These are phyloP conservation scores for Aplochiton taeniatus DNA, from an alignment of 2,797 vertebrate species.

Conservation along the genomic window DNA sequence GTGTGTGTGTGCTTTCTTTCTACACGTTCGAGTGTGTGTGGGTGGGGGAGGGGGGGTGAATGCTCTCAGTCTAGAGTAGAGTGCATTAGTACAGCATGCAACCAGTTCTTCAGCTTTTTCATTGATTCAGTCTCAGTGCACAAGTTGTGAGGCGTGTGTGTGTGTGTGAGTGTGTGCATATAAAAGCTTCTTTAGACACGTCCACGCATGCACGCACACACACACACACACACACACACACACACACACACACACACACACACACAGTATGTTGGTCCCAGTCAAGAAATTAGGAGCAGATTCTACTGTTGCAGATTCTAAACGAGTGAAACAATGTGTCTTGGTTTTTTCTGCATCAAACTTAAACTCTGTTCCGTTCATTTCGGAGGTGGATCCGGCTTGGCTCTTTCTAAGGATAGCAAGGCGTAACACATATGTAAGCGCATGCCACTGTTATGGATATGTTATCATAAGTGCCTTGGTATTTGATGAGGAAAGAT, in stretches of 20 bases:
- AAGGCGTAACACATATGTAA: too few species aligned
- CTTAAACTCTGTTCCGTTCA: too few species aligned
- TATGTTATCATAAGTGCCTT: background rate
- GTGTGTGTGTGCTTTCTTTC: slow-evolving; percentile 29
- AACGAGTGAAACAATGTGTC: too few species aligned
- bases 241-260: background rate
- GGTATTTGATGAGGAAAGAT: too few species aligned
- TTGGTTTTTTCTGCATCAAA: too few species aligned
- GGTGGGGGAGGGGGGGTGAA: too few species aligned
- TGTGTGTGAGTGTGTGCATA: slow-evolving; percentile 26
- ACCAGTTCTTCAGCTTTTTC: slow-evolving; percentile 18
- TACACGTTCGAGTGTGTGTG: slow-evolving; percentile 23
- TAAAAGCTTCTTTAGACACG: slow-evolving; percentile 1
- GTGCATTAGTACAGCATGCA: slow-evolving; percentile 25
- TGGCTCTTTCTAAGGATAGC: too few species aligned
- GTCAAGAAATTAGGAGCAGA: too few species aligned
- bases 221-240: background rate
- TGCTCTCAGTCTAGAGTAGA: slow-evolving; percentile 14
- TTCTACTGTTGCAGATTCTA: too few species aligned
- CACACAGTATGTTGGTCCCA: slow-evolving; percentile 6
- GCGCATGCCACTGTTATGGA: too few species aligned
- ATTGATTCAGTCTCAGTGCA: slow-evolving; percentile 1
- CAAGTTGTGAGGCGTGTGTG: background rate
- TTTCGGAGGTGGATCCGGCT: too few species aligned
- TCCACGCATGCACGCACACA: background rate